A percentile compares a stretch with the other conserved stretches of the same genome.
Conservation (phyloP, 2,888 invertebrate genomes). For the Hirtodrosophila duncani region DNA sequence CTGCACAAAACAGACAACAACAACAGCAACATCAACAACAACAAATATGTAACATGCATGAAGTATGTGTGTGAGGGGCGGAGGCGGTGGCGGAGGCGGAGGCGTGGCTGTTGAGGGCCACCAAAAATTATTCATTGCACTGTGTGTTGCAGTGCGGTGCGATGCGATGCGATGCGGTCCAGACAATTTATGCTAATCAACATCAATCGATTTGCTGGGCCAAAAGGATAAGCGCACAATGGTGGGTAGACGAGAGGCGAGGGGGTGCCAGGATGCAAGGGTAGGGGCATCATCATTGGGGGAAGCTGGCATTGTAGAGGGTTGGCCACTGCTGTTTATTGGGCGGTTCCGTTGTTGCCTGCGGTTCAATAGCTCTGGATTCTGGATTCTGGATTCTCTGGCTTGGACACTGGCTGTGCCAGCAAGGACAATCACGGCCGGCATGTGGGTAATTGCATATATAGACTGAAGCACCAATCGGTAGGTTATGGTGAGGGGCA, state of each 20-base stretch:
- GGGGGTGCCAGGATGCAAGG: not conserved
- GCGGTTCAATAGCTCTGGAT: constrained; percentile 26
- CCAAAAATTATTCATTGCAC: constrained; percentile 71
- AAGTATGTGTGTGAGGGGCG: not conserved
- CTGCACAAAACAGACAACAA: constrained; percentile 22
- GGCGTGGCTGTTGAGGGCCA: constrained; percentile 45
- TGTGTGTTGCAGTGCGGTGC: no score
- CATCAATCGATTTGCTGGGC: constrained; percentile 69
- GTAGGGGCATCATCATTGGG: not conserved
- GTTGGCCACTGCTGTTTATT: constrained; percentile 47
- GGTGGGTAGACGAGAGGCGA: not conserved
- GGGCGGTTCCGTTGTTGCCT: constrained; percentile 48
- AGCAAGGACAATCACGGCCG: constrained; percentile 65
- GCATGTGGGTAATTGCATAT: constrained; percentile 58
- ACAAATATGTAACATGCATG: not conserved
- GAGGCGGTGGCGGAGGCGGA: no score
- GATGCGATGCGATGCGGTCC: no score
- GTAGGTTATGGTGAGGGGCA: no score
- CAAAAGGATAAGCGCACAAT: constrained; percentile 44
- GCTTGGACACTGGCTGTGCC: constrained; percentile 16
- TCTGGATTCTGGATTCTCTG: not conserved
- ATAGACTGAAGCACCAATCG: no score
- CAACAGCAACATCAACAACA: constrained; percentile 1
- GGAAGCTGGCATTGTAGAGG: constrained; percentile 5
- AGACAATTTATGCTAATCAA: constrained; percentile 77